phyloP scores from a whole-genome alignment of 1,140 invertebrate species.

The Lepidurus arcticus region DNA sequence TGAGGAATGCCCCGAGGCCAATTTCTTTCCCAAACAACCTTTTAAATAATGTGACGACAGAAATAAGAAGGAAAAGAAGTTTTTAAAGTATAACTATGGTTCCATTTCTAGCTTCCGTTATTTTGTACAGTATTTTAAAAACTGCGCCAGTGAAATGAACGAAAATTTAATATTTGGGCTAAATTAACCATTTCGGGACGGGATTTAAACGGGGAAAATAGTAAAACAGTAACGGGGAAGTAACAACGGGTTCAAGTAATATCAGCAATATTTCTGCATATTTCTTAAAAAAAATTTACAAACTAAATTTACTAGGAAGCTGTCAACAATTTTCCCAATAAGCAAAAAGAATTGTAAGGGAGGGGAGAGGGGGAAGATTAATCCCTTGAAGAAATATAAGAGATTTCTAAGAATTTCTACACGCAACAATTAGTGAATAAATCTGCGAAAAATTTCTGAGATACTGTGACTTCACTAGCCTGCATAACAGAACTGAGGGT shows the following conservation, averaged over 20 bases:
- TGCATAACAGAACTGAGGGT: background rate
- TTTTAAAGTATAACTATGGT: constrained; percentile 12
- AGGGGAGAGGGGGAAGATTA: background rate
- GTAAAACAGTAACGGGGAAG: too few species aligned
- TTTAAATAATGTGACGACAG: background rate
- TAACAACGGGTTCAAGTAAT: too few species aligned
- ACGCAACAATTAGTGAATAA: background rate
- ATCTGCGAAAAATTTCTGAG: background rate
- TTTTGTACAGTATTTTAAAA: constrained; percentile 1
- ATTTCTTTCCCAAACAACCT: background rate
- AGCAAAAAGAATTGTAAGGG: background rate
- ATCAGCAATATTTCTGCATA: too few species aligned
- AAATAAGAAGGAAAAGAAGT: background rate
- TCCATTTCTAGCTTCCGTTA: background rate
- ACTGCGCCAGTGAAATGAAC: background rate
- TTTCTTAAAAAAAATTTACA: too few species aligned
- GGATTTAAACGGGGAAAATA: background rate
- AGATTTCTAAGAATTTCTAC: background rate
- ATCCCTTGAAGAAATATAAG: background rate
- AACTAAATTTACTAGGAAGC: too few species aligned
- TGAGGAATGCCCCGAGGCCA: background rate
- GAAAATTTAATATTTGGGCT: background rate
- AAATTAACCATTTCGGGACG: background rate
- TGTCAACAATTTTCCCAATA: too few species aligned
- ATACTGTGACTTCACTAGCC: background rate